A percentile compares a stretch with the other conserved stretches of the same genome.
Evolutionary conservation across 2,888 invertebrate species (phyloP).

Genomic region (Temnothorax ravouxi): DNA sequence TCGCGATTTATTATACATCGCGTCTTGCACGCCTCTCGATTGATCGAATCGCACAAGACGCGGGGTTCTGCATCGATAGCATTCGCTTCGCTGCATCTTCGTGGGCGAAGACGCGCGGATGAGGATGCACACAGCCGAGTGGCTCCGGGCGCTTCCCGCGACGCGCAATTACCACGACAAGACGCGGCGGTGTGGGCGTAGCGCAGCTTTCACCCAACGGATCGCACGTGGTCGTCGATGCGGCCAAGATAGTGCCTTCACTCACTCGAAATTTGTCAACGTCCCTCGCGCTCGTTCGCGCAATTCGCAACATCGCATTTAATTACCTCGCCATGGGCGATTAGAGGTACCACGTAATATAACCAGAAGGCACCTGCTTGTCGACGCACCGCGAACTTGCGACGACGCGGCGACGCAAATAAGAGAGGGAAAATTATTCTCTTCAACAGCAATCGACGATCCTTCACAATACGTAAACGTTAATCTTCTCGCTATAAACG

Average conservation of each 20-base stretch:
- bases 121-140: slow-evolving; percentile 56
- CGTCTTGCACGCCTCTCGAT: background rate
- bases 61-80: background rate
- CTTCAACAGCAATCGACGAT: background rate
- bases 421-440: slow-evolving; percentile 1
- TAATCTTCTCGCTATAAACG: slow-evolving; percentile 5
- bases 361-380: slow-evolving; percentile 38
- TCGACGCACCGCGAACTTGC: background rate
- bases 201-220: slow-evolving; percentile 70
- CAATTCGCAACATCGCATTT: slow-evolving; percentile 42
- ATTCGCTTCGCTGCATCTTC: slow-evolving; percentile 13
- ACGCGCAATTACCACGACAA: slow-evolving; percentile 63
- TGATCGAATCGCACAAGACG: slow-evolving; percentile 5
- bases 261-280: slow-evolving; percentile 51
- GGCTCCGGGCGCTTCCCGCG: slow-evolving; percentile 65
- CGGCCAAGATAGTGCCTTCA: slow-evolving; percentile 20
- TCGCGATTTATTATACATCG: slow-evolving; percentile 3
- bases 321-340: slow-evolving; percentile 36
- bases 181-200: slow-evolving; percentile 66
- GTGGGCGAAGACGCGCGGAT: slow-evolving; percentile 34
- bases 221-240: slow-evolving; percentile 26
- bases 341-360: background rate
- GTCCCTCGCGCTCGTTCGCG: slow-evolving; percentile 31
- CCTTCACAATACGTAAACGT: background rate
- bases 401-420: background rate